Evolutionary conservation across 2,113 vertebrate genomes (phyloP).

Genomic region (Baryphthengus martii): DNA sequence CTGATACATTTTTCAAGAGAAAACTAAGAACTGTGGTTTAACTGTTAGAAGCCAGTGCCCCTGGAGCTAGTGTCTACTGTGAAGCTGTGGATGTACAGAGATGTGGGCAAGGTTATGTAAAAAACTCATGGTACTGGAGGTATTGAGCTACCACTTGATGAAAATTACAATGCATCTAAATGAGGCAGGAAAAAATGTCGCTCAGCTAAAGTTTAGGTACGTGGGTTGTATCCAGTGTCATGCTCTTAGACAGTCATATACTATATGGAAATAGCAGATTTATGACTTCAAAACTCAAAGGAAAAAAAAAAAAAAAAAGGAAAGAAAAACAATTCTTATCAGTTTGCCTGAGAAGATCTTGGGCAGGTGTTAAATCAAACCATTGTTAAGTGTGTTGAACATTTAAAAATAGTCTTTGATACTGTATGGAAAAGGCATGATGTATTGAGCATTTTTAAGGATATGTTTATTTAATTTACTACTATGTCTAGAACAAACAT

Average conservation of each 20-base stretch:
- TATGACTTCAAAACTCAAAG: not conserved
- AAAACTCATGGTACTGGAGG: not conserved
- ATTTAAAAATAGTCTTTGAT: not conserved
- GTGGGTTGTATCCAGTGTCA: not conserved
- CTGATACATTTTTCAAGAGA: not conserved
- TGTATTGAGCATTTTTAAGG: not conserved
- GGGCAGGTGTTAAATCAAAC: not conserved
- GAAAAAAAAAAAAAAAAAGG: not conserved
- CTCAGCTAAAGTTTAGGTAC: not conserved
- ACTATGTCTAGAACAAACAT: not conserved
- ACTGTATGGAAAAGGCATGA: not conserved
- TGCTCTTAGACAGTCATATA: not conserved
- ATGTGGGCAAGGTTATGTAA: not conserved
- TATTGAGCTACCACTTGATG: rapidly evolving
- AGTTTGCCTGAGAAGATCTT: not conserved
- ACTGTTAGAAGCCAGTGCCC: not conserved
- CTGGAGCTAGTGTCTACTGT: not conserved
- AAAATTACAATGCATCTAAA: not conserved
- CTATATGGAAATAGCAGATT: not conserved
- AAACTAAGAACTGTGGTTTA: not conserved
- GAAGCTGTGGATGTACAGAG: not conserved
- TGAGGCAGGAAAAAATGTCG: not conserved
- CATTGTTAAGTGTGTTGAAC: rapidly evolving
- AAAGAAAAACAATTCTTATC: not conserved
- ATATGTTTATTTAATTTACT: not conserved